These are phyloP conservation scores for Calliopum simillimum DNA, from an alignment of 2,888 invertebrate species.

Conservation along the genomic window DNA sequence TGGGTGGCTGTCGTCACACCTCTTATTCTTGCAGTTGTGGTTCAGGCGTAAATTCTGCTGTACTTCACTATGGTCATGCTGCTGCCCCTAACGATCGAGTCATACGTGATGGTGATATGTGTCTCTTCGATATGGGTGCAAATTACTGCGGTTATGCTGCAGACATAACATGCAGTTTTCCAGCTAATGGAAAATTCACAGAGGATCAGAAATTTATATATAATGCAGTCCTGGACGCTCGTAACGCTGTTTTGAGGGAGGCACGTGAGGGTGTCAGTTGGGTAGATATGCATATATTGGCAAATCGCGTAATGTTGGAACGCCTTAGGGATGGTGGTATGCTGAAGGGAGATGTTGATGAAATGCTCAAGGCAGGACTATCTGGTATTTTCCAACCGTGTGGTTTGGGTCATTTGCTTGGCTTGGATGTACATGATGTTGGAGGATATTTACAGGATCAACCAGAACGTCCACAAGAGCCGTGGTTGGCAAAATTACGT, in stretches of 20 bases:
- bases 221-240: slow-evolving; percentile 88
- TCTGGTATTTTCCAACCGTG: slow-evolving; percentile 94
- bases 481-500: slow-evolving; percentile 81
- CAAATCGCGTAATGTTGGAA: slow-evolving; percentile 81
- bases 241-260: slow-evolving; percentile 83
- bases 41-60: slow-evolving; percentile 86
- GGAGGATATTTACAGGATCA: slow-evolving; percentile 87
- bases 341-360: slow-evolving; percentile 71
- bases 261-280: slow-evolving; percentile 92
- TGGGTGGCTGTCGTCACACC: slow-evolving; percentile 90
- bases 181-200: slow-evolving; percentile 94
- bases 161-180: slow-evolving; percentile 97
- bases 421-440: slow-evolving; percentile 97
- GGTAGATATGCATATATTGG: slow-evolving; percentile 92
- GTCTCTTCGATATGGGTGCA: slow-evolving; percentile 97
- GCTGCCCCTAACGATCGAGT: slow-evolving; percentile 90
- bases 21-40: slow-evolving; percentile 98
- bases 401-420: slow-evolving; percentile 95
- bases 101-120: slow-evolving; percentile 88
- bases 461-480: slow-evolving; percentile 76
- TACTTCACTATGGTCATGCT: slow-evolving; percentile 97
- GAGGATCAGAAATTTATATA: slow-evolving; percentile 90
- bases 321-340: slow-evolving; percentile 83
- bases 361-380: slow-evolving; percentile 73
- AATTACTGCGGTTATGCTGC: slow-evolving; percentile 97